phyloP scores from a whole-genome alignment of 2,888 invertebrate species.

The Brachyptera risi region DNA sequence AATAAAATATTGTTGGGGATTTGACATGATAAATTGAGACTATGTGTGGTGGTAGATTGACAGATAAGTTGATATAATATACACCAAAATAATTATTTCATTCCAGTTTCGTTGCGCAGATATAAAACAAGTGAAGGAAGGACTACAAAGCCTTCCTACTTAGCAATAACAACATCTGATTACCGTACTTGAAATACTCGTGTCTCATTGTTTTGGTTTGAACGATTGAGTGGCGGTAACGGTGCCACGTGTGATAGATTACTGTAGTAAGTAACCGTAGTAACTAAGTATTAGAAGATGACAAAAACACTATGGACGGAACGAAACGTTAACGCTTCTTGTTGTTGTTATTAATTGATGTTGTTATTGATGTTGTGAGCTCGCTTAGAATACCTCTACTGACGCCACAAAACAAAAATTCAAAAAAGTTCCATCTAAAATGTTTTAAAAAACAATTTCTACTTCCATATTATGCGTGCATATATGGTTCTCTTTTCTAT shows the following conservation, averaged over 20 bases:
- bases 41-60: slow-evolving; percentile 7
- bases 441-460: slow-evolving; percentile 22
- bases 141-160: slow-evolving; percentile 28
- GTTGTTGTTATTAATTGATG: slow-evolving; percentile 26
- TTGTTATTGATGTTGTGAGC: slow-evolving; percentile 28
- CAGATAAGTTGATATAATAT: slow-evolving; percentile 11
- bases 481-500: slow-evolving; percentile 24
- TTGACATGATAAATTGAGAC: slow-evolving; percentile 12
- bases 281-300: slow-evolving; percentile 8
- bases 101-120: slow-evolving; percentile 5
- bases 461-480: slow-evolving; percentile 30
- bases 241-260: slow-evolving; percentile 12
- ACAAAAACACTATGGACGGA: slow-evolving; percentile 24
- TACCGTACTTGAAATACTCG: neutral
- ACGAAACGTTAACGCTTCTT: slow-evolving; percentile 27
- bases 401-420: slow-evolving; percentile 22
- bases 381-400: slow-evolving; percentile 28
- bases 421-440: slow-evolving; percentile 9
- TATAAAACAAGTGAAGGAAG: slow-evolving; percentile 2
- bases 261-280: neutral
- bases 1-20: neutral
- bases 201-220: neutral
- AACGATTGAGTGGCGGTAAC: neutral
- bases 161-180: slow-evolving; percentile 30
- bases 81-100: slow-evolving; percentile 19